These are phyloP conservation scores for Loriculus beryllinus DNA, from an alignment of 2,797 vertebrate species.

Conservation along the genomic window DNA sequence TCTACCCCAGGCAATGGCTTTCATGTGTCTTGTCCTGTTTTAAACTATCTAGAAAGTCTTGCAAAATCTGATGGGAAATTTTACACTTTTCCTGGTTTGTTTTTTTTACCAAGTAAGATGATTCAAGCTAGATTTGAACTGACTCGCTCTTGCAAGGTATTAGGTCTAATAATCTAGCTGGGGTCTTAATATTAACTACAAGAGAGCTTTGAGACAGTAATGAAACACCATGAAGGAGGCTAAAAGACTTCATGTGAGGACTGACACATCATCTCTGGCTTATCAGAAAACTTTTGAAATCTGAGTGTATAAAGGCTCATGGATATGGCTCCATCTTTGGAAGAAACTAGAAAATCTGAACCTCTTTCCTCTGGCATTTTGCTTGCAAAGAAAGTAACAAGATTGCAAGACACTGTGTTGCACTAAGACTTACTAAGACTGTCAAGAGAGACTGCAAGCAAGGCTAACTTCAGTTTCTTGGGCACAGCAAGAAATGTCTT, in stretches of 20 bases:
- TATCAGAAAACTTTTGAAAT: background rate
- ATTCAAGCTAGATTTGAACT: background rate
- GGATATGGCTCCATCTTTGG: background rate
- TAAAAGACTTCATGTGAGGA: background rate
- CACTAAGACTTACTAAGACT: background rate
- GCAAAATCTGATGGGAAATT: background rate
- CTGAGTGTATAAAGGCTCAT: background rate
- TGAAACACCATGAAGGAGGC: background rate
- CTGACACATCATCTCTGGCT: background rate
- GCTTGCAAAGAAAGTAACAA: background rate
- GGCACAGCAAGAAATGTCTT: background rate
- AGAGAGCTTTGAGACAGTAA: background rate
- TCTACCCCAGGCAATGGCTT: background rate
- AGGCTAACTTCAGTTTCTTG: background rate
- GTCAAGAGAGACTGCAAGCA: background rate
- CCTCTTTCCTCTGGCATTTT: background rate
- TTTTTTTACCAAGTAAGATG: background rate
- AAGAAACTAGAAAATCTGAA: background rate
- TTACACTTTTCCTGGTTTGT: background rate
- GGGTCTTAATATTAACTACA: background rate
- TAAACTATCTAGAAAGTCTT: background rate
- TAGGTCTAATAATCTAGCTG: background rate
- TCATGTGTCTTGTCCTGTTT: background rate
- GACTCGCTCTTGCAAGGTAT: background rate
- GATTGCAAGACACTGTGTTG: background rate